A percentile compares a stretch with the other conserved stretches of the same genome.
Evolutionary conservation across 2,113 vertebrate species (phyloP).

Genomic region (Tympanuchus pallidicinctus): DNA sequence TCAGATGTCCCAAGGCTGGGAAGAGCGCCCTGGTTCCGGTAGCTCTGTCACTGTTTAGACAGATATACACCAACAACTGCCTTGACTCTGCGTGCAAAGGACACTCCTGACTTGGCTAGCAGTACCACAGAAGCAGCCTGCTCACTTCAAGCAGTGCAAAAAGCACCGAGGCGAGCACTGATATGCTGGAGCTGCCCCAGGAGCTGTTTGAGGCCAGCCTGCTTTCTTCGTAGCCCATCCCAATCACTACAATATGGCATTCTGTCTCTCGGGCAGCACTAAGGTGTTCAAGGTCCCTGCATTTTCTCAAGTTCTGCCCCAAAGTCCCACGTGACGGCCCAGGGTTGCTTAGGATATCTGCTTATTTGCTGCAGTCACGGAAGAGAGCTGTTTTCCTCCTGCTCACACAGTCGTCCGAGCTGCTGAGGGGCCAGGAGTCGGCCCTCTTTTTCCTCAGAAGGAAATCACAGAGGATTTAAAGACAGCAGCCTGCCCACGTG

Average conservation of each 20-base stretch:
- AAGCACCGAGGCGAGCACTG: neutral
- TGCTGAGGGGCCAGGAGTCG: neutral
- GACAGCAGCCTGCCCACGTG: neutral
- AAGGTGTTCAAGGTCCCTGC: neutral
- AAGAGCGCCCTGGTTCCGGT: neutral
- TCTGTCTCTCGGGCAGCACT: neutral
- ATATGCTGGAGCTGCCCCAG: neutral
- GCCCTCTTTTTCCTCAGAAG: too few relatives aligned
- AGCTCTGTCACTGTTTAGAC: neutral
- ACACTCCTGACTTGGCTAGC: fast-evolving
- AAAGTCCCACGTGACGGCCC: neutral
- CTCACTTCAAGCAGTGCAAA: neutral
- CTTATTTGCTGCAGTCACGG: neutral
- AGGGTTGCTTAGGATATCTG: neutral
- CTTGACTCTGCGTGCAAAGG: fast-evolving
- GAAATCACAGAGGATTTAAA: neutral
- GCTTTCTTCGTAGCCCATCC: neutral
- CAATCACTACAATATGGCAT: fast-evolving
- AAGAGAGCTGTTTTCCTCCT: neutral
- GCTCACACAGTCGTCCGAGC: fast-evolving
- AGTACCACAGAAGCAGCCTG: neutral
- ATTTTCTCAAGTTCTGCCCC: neutral
- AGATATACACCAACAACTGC: neutral
- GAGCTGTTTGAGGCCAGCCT: neutral
- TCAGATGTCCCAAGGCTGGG: neutral